phyloP scores from a whole-genome alignment of 2,888 invertebrate species.

The Cylindroiulus punctatus region DNA sequence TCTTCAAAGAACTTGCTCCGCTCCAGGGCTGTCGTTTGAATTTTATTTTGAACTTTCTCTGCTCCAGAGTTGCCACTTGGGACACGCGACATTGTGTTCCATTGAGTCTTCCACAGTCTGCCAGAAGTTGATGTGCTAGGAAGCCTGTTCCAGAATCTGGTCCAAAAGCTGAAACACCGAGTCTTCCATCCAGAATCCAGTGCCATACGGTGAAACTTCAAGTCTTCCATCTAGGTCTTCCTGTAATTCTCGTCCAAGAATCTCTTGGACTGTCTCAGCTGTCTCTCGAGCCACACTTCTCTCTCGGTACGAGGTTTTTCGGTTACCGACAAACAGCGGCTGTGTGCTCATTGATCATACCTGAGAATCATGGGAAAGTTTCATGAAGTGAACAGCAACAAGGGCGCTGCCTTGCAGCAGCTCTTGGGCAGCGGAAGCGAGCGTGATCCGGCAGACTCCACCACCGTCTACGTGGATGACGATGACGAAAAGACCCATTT shows the following conservation, averaged over 20 bases:
- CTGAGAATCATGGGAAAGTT: constrained; percentile 31
- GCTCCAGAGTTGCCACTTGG: too few relatives aligned
- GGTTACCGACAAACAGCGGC: background rate
- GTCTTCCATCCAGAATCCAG: background rate
- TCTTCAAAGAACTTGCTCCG: too few relatives aligned
- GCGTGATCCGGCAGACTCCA: background rate
- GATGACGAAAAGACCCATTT: constrained; percentile 49
- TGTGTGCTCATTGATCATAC: constrained; percentile 25
- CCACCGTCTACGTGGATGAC: constrained; percentile 49
- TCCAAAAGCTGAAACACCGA: too few relatives aligned
- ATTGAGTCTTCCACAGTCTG: too few relatives aligned
- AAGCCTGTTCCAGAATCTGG: too few relatives aligned
- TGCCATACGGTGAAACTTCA: too few relatives aligned
- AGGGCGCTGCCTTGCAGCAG: constrained; percentile 47
- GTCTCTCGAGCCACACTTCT: background rate
- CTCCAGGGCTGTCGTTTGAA: too few relatives aligned
- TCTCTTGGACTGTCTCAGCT: background rate
- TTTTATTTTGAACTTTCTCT: too few relatives aligned
- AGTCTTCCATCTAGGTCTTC: background rate
- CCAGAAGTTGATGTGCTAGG: too few relatives aligned
- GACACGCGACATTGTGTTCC: too few relatives aligned
- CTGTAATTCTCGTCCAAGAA: background rate
- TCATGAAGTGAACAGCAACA: constrained; percentile 25
- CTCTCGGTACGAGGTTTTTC: background rate
- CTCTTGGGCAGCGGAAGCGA: constrained; percentile 3